phyloP scores from a whole-genome alignment of 2,797 vertebrate species.

The Acanthopagrus latus region DNA sequence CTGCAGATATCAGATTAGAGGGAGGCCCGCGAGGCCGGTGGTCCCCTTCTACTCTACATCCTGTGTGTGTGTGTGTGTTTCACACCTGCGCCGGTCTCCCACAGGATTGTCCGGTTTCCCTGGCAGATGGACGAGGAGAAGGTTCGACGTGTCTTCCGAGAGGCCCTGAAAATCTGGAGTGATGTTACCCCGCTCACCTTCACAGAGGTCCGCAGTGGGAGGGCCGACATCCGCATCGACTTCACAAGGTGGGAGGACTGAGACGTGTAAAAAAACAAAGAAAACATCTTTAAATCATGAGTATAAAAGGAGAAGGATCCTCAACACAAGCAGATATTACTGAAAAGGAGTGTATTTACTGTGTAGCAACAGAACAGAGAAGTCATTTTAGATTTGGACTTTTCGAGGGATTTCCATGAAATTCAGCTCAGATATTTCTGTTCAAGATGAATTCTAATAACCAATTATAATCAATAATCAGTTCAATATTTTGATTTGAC shows the following conservation, averaged over 20 bases:
- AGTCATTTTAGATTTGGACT: not conserved
- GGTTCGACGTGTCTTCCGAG: conserved; percentile 87
- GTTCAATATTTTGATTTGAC: not conserved
- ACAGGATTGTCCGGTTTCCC: conserved; percentile 91
- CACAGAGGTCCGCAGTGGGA: conserved; percentile 88
- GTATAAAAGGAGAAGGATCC: not conserved
- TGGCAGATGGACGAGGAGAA: conserved; percentile 91
- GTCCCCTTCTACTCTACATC: conserved; percentile 42
- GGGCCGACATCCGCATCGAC: conserved; percentile 93
- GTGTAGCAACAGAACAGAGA: not conserved
- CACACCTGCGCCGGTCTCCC: conserved; percentile 32
- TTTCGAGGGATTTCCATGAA: not conserved
- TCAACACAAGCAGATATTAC: not conserved
- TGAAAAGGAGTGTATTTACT: not conserved
- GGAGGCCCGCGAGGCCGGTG: conserved; percentile 43
- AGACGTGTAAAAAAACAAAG: fast-evolving
- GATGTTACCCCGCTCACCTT: conserved; percentile 93
- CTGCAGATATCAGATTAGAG: conserved; percentile 58
- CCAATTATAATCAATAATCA: not conserved
- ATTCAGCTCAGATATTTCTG: not conserved
- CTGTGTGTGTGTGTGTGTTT: conserved; percentile 41
- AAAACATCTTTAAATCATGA: not conserved
- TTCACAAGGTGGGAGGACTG: conserved; percentile 88
- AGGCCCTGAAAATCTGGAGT: conserved; percentile 93
- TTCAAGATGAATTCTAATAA: not conserved